phyloP scores from a whole-genome alignment of 2,113 vertebrate species.

The Cricetomys ansorgei region DNA sequence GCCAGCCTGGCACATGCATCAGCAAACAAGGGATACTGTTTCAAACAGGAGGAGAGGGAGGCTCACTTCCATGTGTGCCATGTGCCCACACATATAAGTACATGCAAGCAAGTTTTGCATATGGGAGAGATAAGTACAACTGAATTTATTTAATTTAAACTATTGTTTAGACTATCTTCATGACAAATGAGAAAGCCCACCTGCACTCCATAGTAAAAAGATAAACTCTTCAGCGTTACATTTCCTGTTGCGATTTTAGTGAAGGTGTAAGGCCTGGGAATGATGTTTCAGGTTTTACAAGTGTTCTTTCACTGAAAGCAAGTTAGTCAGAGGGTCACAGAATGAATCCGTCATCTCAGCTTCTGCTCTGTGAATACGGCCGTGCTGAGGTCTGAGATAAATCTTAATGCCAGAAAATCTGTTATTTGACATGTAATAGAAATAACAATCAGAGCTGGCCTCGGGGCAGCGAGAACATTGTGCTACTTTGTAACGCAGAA shows the following conservation, averaged over 20 bases:
- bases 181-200: background rate
- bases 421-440: constrained; percentile 85
- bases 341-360: constrained; percentile 83
- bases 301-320: constrained; percentile 83
- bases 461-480: constrained; percentile 73
- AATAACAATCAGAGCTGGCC: constrained; percentile 86
- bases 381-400: constrained; percentile 86
- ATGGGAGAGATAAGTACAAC: background rate
- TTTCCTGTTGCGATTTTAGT: constrained; percentile 53
- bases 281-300: constrained; percentile 57
- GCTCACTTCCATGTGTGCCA: background rate
- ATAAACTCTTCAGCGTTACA: background rate
- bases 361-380: constrained; percentile 79
- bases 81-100: no score
- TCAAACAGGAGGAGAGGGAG: background rate
- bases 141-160: background rate
- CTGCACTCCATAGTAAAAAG: background rate
- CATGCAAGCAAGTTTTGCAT: background rate
- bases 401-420: constrained; percentile 83
- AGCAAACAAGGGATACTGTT: background rate
- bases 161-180: background rate
- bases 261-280: constrained; percentile 64
- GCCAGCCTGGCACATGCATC: background rate
- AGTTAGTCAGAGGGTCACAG: constrained; percentile 84
- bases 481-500: constrained; percentile 82